Evolutionary conservation across 2,797 vertebrate genomes (phyloP).

Genomic region (Lagorchestes hirsutus): DNA sequence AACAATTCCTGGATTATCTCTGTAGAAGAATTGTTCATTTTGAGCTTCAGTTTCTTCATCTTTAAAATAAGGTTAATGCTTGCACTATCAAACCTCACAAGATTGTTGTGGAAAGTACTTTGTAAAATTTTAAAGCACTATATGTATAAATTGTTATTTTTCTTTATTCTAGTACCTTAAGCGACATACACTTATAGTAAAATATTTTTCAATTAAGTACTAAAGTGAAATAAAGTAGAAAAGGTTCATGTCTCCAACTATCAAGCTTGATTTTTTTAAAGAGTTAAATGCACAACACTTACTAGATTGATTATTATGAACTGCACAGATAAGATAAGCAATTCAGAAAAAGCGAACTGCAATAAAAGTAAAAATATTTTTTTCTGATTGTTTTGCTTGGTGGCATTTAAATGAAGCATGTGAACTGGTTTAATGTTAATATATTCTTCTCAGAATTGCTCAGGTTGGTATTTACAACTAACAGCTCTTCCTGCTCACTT

Average conservation of each 20-base stretch:
- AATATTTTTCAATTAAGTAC: slow-evolving; percentile 22
- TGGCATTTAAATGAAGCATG: slow-evolving; percentile 27
- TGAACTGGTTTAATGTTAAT: neutral
- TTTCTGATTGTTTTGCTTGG: slow-evolving; percentile 11
- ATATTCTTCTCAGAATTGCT: neutral
- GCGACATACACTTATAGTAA: slow-evolving; percentile 9
- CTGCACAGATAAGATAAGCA: neutral
- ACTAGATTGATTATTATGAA: slow-evolving; percentile 35
- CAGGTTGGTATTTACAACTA: slow-evolving; percentile 27
- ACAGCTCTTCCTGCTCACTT: slow-evolving; percentile 42
- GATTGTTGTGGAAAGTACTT: neutral
- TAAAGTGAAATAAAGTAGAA: slow-evolving; percentile 48
- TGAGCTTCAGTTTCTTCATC: neutral
- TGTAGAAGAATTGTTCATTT: slow-evolving; percentile 1
- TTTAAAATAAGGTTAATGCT: neutral
- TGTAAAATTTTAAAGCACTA: neutral
- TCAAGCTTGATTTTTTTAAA: slow-evolving; percentile 36
- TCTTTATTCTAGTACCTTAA: slow-evolving; percentile 49
- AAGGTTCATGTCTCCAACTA: slow-evolving; percentile 18
- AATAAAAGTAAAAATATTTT: slow-evolving; percentile 42
- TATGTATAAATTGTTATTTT: neutral
- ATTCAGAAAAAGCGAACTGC: neutral
- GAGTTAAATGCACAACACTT: slow-evolving; percentile 24
- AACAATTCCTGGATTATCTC: slow-evolving; percentile 24
- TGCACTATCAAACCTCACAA: neutral